Percentiles rank a stretch among this genome's conserved stretches.
phyloP scores from a whole-genome alignment of 1,140 invertebrate genomes.

The Lordiphosa stackelbergi region DNA sequence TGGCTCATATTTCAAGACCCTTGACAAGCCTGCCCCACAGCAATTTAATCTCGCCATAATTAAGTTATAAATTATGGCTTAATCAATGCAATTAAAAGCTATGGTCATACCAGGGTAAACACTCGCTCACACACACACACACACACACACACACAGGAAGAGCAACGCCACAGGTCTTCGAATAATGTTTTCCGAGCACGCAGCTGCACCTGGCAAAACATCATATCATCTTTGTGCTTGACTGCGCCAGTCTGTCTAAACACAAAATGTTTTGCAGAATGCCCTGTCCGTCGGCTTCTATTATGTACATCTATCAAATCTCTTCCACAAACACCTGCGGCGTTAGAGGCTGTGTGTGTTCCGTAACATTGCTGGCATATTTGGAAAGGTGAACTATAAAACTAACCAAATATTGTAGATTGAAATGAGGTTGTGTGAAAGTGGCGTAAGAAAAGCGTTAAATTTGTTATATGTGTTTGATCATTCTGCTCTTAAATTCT shows the following conservation, averaged over 20 bases:
- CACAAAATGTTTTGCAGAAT: conserved; percentile 12
- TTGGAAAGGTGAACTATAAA: conserved; percentile 7
- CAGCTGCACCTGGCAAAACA: conserved; percentile 9
- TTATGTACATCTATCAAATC: conserved; percentile 15
- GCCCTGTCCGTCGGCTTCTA: conserved; percentile 9
- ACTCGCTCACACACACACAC: background rate
- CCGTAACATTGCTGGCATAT: conserved; percentile 1
- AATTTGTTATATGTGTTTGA: too few species aligned
- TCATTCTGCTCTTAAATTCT: too few species aligned
- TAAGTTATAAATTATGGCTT: conserved; percentile 17
- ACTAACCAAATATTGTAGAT: conserved; percentile 5
- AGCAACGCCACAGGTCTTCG: conserved; percentile 6
- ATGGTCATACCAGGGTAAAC: conserved; percentile 9
- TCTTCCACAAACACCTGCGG: conserved; percentile 15
- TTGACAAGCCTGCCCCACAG: conserved; percentile 7
- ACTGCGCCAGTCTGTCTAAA: conserved; percentile 16
- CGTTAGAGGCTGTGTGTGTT: conserved; percentile 2
- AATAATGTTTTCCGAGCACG: conserved; percentile 17
- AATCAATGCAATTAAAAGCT: conserved; percentile 20
- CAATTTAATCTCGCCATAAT: conserved; percentile 9
- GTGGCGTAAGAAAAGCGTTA: too few species aligned
- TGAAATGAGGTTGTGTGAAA: background rate
- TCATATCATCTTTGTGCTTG: conserved; percentile 18
- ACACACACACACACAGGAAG: background rate
- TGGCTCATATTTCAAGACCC: conserved; percentile 9